phyloP scores from a whole-genome alignment of 2,797 vertebrate species.

The Clarias platycephalus region DNA sequence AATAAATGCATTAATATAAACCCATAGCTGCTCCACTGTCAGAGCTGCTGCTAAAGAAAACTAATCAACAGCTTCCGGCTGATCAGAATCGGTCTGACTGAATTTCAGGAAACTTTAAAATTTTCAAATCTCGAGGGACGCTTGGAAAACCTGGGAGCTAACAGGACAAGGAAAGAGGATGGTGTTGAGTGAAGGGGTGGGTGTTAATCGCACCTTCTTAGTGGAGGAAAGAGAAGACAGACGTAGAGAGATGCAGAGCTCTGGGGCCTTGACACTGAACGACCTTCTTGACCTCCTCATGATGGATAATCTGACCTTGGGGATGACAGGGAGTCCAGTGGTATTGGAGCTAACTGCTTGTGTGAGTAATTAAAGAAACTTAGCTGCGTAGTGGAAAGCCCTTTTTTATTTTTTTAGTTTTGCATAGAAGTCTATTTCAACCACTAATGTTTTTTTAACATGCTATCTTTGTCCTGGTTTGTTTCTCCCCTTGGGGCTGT shows the following conservation, averaged over 20 bases:
- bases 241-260: slow-evolving; percentile 15
- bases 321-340: slow-evolving; percentile 1
- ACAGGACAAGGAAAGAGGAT: slow-evolving; percentile 10
- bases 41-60: neutral
- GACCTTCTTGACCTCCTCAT: slow-evolving; percentile 32
- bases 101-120: neutral
- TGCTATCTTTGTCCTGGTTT: too few relatives aligned
- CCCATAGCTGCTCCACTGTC: neutral
- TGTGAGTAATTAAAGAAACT: slow-evolving; percentile 2
- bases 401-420: neutral
- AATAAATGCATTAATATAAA: neutral
- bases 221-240: slow-evolving; percentile 23
- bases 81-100: neutral
- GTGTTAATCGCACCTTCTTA: slow-evolving; percentile 23
- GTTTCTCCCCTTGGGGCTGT: too few relatives aligned
- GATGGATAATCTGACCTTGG: slow-evolving; percentile 36
- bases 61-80: neutral
- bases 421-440: neutral
- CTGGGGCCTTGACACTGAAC: slow-evolving; percentile 38
- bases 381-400: neutral
- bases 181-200: slow-evolving; percentile 19
- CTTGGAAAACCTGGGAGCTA: neutral
- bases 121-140: neutral
- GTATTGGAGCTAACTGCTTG: neutral
- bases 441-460: too few relatives aligned